Conservation (phyloP, 1,140 invertebrate genomes). For the Aradophagus sp. region DNA sequence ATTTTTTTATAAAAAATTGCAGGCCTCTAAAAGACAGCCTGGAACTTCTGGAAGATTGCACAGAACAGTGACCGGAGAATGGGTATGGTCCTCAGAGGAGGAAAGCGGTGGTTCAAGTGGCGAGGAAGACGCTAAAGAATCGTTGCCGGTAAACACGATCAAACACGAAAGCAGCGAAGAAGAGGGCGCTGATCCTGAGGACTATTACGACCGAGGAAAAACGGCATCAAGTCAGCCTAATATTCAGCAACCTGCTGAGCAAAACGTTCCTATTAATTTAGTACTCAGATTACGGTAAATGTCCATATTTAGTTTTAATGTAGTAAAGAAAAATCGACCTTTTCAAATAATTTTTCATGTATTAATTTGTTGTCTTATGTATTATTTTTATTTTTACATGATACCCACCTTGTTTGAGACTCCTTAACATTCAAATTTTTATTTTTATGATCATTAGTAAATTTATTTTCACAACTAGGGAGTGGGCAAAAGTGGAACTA, state of each 20-base stretch:
- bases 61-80: conserved; percentile 95
- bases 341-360: too few relatives aligned
- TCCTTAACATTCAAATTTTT: too few relatives aligned
- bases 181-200: conserved; percentile 65
- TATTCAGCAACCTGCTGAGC: conserved; percentile 51
- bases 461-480: too few relatives aligned
- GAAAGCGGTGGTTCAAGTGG: conserved; percentile 77
- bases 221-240: conserved; percentile 58
- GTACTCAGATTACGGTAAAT: conserved; percentile 85
- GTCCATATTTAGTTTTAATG: too few relatives aligned
- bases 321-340: too few relatives aligned
- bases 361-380: too few relatives aligned
- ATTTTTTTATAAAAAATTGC: too few relatives aligned
- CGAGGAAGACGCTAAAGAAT: conserved; percentile 72
- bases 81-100: conserved; percentile 97
- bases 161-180: conserved; percentile 72
- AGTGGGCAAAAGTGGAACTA: too few relatives aligned
- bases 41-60: conserved; percentile 93
- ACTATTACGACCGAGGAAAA: conserved; percentile 66
- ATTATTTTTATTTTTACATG: too few relatives aligned
- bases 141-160: conserved; percentile 71
- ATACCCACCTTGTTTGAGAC: too few relatives aligned
- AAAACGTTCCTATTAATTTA: conserved; percentile 80
- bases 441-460: too few relatives aligned
- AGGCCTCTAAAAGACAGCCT: conserved; percentile 88